Evolutionary conservation across 2,888 invertebrate species (phyloP), one percentile per base, ranked within the genome.

Genomic region (Sialis lutaria): DNA sequence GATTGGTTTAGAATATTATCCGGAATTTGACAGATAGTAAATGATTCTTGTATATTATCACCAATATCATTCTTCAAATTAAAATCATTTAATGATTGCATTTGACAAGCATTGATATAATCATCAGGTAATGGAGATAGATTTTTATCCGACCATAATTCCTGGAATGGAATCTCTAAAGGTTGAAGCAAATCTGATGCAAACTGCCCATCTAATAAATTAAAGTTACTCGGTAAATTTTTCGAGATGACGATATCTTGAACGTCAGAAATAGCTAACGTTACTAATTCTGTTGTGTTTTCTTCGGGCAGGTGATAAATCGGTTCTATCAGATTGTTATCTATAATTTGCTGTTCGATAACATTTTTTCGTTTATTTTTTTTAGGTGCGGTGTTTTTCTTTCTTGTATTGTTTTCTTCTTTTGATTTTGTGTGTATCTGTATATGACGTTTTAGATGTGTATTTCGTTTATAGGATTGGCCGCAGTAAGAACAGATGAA

Each of bases 361-460:
- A 22, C 22, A 22, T 22, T 9, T 39, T 13, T 6, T 12, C 13
- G 39, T 39, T 39, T 8, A 33, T 46, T 30, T 12, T 35, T 10
- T 5, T 40, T 34, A 6, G 8, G n/a, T 33, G 30, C 6, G 40
- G 32, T 34, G 42, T 49, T 41, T 47, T 44, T 42, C 44, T 51
- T 4, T 4, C 42, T 45, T 48, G 53, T 10, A 47, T 5, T 42
- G 52, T 52, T 47, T 51, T 50, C 6, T 40, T 42, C 42, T 50
- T 50, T 5, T 50, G 40, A 34, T 54, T 57, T 12, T 55, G 49
- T 44, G 57, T 57, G 35, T 47, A 48, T 37, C 50, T 60, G 58
- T 55, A 60, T 57, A 46, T 64, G 63, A 44, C 64, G 53, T 42
- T 58, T 57, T 35, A 64, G 55, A 55, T 64, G 63, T 50, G 58